These are phyloP conservation scores for Drosophila putrida DNA, from an alignment of 2,888 invertebrate genomes.

Conservation along the genomic window DNA sequence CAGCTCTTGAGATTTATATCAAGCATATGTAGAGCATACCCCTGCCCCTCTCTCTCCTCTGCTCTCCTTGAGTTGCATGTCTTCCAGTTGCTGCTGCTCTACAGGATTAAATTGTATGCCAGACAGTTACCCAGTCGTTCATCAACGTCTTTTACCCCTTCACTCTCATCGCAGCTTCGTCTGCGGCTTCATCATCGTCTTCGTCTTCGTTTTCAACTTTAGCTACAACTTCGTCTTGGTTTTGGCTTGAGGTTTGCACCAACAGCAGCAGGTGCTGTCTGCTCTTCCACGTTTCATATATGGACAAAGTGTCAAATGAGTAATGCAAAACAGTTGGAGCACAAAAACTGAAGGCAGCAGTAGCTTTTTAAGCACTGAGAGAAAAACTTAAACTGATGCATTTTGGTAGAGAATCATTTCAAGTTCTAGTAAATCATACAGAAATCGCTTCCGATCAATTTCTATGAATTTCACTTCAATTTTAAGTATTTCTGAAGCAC, in stretches of 20 bases:
- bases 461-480: no score
- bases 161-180: constrained; percentile 30
- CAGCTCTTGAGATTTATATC: constrained; percentile 77
- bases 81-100: constrained; percentile 47
- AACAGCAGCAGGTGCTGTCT: constrained; percentile 60
- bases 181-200: constrained; percentile 15
- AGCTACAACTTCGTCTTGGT: constrained; percentile 18
- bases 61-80: constrained; percentile 55
- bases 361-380: constrained; percentile 27
- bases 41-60: neutral
- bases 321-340: constrained; percentile 68
- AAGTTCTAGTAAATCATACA: neutral
- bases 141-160: constrained; percentile 66
- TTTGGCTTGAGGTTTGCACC: constrained; percentile 46
- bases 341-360: constrained; percentile 2
- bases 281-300: constrained; percentile 35
- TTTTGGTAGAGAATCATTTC: neutral
- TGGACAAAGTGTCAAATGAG: constrained; percentile 82
- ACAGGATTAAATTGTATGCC: constrained; percentile 76
- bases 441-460: no score
- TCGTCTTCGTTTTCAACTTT: constrained; percentile 17
- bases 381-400: no score
- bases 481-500: no score
- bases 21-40: constrained; percentile 60
- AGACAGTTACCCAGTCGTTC: constrained; percentile 59